Evolutionary conservation across 2,888 invertebrate genomes (phyloP).

Genomic region (Synergus japonicus): DNA sequence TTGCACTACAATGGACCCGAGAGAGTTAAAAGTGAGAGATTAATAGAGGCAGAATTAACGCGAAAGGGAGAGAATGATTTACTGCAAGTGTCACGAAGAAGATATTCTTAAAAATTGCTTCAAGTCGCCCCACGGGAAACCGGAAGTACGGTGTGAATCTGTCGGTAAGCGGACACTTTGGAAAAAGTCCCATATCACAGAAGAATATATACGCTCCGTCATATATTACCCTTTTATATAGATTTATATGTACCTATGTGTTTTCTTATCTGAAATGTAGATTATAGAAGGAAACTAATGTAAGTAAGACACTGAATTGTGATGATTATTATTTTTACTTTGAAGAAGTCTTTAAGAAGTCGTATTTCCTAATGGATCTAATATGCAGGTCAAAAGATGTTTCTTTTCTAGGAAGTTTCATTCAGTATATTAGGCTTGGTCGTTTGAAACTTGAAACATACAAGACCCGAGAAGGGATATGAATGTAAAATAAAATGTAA

Average conservation of each 20-base stretch:
- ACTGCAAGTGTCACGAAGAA: slow-evolving; percentile 21
- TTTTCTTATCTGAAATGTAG: too few species aligned
- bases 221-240: too few species aligned
- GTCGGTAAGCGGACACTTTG: background rate
- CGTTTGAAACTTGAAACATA: background rate
- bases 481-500: background rate
- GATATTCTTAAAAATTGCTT: slow-evolving; percentile 40
- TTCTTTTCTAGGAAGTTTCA: slow-evolving; percentile 9
- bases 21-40: slow-evolving; percentile 21
- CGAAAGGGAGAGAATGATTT: slow-evolving; percentile 33
- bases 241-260: too few species aligned
- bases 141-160: slow-evolving; percentile 40
- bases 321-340: background rate
- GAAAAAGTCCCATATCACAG: background rate
- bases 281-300: too few species aligned
- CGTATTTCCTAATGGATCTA: background rate
- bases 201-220: too few species aligned
- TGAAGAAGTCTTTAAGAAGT: background rate
- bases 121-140: slow-evolving; percentile 18
- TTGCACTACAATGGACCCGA: background rate
- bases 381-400: background rate
- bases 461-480: background rate
- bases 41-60: slow-evolving; percentile 10
- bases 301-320: too few species aligned
- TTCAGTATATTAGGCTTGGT: background rate